Evolutionary conservation across 53 echinoderm and acorn worm genomes (phyloP).

Genomic region (Patiria pectinifera): DNA sequence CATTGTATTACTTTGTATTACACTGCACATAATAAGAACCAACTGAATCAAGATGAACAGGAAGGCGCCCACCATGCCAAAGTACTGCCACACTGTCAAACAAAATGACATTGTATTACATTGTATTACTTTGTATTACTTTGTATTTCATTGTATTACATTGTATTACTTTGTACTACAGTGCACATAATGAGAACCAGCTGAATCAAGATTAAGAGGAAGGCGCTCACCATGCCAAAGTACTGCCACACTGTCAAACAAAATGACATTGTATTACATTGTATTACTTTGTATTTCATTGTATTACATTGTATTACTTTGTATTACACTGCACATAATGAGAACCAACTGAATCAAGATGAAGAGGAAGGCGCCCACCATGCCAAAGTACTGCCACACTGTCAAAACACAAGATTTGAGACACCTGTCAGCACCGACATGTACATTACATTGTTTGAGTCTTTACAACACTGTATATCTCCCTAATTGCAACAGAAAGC

Average conservation of each 20-base stretch:
- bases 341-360: constrained; percentile 97
- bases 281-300: no score
- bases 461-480: constrained; percentile 4
- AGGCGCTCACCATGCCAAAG: constrained; percentile 94
- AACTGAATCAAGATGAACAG: constrained; percentile 96
- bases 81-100: constrained; percentile 83
- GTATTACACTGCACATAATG: constrained; percentile 41
- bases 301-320: no score
- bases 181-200: constrained; percentile 79
- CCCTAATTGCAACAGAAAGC: no score
- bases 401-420: constrained; percentile 19
- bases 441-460: no score
- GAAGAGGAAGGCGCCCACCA: constrained; percentile 93
- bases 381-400: constrained; percentile 94
- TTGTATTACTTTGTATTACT: no score
- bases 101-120: no score
- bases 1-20: no score
- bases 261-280: no score
- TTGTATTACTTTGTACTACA: no score
- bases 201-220: constrained; percentile 96
- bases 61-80: constrained; percentile 97
- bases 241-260: constrained; percentile 82
- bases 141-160: no score
- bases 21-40: constrained; percentile 75
- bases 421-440: no score